Conservation (phyloP, 64 coral and sea anemone species). For the Pachyseris speciosa region DNA sequence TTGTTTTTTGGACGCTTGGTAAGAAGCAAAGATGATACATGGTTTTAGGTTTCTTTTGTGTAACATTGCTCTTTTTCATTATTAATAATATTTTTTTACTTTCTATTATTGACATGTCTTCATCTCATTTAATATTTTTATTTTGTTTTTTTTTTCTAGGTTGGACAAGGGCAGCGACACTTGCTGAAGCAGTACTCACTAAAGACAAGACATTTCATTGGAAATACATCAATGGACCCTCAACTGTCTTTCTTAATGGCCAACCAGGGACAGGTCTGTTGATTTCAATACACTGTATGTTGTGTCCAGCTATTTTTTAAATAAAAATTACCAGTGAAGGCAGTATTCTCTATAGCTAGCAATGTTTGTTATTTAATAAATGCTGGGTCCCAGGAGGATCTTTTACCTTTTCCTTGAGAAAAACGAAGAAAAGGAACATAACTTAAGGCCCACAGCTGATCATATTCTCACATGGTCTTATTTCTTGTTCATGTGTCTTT, state of each 20-base stretch:
- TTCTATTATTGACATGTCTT: neutral
- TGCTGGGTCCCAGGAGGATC: too few species aligned
- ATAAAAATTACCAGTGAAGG: too few species aligned
- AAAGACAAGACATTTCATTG: conserved; percentile 93
- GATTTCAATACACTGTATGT: neutral
- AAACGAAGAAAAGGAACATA: too few species aligned
- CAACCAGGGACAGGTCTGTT: conserved; percentile 88
- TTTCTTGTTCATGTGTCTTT: too few species aligned
- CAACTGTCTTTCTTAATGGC: conserved; percentile 98
- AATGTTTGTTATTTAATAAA: too few species aligned
- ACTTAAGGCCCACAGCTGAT: too few species aligned
- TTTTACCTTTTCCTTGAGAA: too few species aligned
- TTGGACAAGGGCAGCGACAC: conserved; percentile 91
- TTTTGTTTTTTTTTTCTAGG: conserved; percentile 10
- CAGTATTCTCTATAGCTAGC: too few species aligned
- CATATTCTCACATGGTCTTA: too few species aligned
- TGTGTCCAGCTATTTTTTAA: too few species aligned
- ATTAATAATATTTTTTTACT: neutral
- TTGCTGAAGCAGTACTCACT: conserved; percentile 91
- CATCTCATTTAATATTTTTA: neutral
- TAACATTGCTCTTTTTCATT: too few species aligned
- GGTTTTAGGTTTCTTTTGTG: too few species aligned
- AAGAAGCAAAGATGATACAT: neutral
- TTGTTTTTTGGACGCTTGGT: conserved; percentile 91
- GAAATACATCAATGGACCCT: conserved; percentile 98